phyloP scores from a whole-genome alignment of 2,888 invertebrate genomes.

The Flexamia atlantica region DNA sequence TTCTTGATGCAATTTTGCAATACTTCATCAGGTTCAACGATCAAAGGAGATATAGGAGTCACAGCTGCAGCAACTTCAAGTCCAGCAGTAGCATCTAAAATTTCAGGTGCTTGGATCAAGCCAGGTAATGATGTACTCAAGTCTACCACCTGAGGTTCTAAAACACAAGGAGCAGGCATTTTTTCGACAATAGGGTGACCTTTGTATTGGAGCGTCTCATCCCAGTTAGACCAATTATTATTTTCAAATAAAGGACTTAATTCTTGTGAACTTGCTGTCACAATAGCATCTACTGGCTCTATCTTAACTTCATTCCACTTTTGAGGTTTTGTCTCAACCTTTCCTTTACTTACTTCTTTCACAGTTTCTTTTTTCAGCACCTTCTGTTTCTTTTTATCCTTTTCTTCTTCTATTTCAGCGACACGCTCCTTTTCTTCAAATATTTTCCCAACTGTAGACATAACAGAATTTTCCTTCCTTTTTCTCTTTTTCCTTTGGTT shows the following conservation, averaged over 20 bases:
- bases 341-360: slow-evolving; percentile 45
- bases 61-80: slow-evolving; percentile 81
- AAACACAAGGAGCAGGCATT: slow-evolving; percentile 77
- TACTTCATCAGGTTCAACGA: slow-evolving; percentile 76
- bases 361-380: slow-evolving; percentile 60
- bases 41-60: slow-evolving; percentile 79
- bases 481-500: slow-evolving; percentile 75
- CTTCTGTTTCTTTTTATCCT: slow-evolving; percentile 60
- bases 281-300: slow-evolving; percentile 41
- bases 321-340: slow-evolving; percentile 63
- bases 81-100: slow-evolving; percentile 77
- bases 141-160: slow-evolving; percentile 77
- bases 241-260: slow-evolving; percentile 58
- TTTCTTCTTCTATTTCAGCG: slow-evolving; percentile 66
- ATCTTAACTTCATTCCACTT: slow-evolving; percentile 66
- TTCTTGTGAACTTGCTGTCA: slow-evolving; percentile 47
- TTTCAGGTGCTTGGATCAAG: slow-evolving; percentile 73
- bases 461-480: slow-evolving; percentile 80
- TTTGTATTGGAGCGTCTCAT: slow-evolving; percentile 76
- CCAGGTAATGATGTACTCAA: slow-evolving; percentile 74
- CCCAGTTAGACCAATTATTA: slow-evolving; percentile 53
- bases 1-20: slow-evolving; percentile 77
- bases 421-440: slow-evolving; percentile 82
- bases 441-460: slow-evolving; percentile 79
- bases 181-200: slow-evolving; percentile 76